phyloP scores from a whole-genome alignment of 2,888 invertebrate species.

The Keiferia lycopersicella region DNA sequence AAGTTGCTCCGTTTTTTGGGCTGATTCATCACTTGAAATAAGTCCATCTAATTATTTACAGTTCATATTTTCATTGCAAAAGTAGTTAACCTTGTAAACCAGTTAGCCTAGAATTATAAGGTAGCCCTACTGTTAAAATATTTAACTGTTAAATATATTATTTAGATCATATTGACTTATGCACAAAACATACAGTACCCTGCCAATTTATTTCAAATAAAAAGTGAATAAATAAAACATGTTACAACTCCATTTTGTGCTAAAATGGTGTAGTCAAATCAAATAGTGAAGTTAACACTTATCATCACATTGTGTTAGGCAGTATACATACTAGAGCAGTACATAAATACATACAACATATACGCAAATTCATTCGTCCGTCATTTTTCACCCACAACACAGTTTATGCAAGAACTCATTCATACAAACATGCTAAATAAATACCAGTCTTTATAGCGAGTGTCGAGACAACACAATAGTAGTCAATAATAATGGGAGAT shows the following conservation, averaged over 20 bases:
- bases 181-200: neutral
- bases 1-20: no score
- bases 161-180: neutral
- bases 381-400: slow-evolving; percentile 21
- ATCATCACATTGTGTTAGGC: neutral
- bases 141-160: neutral
- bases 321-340: slow-evolving; percentile 27
- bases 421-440: slow-evolving; percentile 25
- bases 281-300: slow-evolving; percentile 25
- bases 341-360: slow-evolving; percentile 35
- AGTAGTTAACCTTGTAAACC: neutral
- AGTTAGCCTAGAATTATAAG: neutral
- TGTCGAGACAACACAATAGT: slow-evolving; percentile 11
- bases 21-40: neutral
- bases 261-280: slow-evolving; percentile 5
- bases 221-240: slow-evolving; percentile 11
- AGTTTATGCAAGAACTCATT: slow-evolving; percentile 5
- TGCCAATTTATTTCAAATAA: neutral
- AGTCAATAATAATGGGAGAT: slow-evolving; percentile 28
- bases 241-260: slow-evolving; percentile 16
- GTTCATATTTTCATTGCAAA: neutral
- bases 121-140: neutral
- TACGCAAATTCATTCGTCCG: slow-evolving; percentile 23
- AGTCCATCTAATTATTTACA: no score
- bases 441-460: neutral